phyloP scores from a whole-genome alignment of 53 echinoderm and acorn worm species.

The Patiria pectinifera region DNA sequence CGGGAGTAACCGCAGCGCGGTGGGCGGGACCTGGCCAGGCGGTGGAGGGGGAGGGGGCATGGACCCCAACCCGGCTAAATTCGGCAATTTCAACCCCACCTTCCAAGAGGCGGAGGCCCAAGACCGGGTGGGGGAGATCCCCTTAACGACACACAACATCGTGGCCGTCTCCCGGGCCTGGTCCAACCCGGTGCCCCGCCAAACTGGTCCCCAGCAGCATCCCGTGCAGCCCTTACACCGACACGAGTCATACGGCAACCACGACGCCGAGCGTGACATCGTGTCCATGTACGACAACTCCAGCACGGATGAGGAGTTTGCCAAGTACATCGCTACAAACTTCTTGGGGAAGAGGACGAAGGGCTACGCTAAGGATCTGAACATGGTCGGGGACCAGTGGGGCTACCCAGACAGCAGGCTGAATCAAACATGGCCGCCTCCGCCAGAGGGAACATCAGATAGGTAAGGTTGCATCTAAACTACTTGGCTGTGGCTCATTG shows the following conservation, averaged over 20 bases:
- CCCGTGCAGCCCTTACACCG: slow-evolving; percentile 6
- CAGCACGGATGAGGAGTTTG: slow-evolving; percentile 89
- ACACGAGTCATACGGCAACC: neutral
- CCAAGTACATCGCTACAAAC: slow-evolving; percentile 86
- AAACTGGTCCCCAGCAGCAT: slow-evolving; percentile 37
- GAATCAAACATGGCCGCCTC: slow-evolving; percentile 81
- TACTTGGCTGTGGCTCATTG: neutral
- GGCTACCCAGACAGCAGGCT: slow-evolving; percentile 57
- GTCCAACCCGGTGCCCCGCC: slow-evolving; percentile 21
- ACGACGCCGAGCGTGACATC: slow-evolving; percentile 23
- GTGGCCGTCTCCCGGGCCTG: neutral
- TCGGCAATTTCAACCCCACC: slow-evolving; percentile 88
- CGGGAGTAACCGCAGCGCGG: slow-evolving; percentile 71
- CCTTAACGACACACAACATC: neutral
- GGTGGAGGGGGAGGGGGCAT: slow-evolving; percentile 12
- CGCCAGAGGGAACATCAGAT: slow-evolving; percentile 48
- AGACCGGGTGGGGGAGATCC: slow-evolving; percentile 38
- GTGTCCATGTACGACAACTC: slow-evolving; percentile 61
- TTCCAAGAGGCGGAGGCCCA: slow-evolving; percentile 71
- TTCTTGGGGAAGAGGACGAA: slow-evolving; percentile 80
- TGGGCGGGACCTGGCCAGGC: slow-evolving; percentile 58
- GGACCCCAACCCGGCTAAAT: slow-evolving; percentile 65
- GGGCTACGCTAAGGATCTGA: slow-evolving; percentile 69
- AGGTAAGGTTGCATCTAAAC: neutral
- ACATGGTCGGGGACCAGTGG: slow-evolving; percentile 75